A percentile compares a stretch with the other conserved stretches of the same genome.
Conservation (phyloP, 2,797 vertebrate genomes). For the Vespertilio murinus region DNA sequence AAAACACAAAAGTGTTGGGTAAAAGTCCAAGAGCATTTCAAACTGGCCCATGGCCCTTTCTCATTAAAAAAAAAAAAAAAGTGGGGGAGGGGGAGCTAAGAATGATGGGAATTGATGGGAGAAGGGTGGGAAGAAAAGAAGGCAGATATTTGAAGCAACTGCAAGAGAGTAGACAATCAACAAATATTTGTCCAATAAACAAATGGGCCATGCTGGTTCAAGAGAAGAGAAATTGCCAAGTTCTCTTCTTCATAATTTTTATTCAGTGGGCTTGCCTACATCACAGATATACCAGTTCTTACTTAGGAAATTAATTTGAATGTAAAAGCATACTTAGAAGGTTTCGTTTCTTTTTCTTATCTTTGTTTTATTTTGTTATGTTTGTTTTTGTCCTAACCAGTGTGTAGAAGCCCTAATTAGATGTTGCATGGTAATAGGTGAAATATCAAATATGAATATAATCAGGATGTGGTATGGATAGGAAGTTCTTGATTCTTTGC, state of each 20-base stretch:
- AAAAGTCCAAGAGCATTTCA: conserved; percentile 52
- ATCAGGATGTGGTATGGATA: background rate
- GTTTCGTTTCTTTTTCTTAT: background rate
- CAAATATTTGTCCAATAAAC: conserved; percentile 37
- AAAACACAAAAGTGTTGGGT: conserved; percentile 38
- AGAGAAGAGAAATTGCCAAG: background rate
- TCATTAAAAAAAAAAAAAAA: background rate
- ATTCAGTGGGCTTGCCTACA: background rate
- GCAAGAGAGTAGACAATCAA: background rate
- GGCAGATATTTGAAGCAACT: background rate
- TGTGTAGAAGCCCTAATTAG: background rate
- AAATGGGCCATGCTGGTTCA: background rate
- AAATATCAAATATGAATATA: conserved; percentile 14
- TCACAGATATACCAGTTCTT: background rate
- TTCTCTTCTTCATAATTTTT: conserved; percentile 22
- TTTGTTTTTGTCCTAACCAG: background rate
- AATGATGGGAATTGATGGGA: background rate
- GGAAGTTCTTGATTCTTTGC: conserved; percentile 7
- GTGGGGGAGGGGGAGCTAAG: background rate
- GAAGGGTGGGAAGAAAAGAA: background rate
- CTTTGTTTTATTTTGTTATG: background rate
- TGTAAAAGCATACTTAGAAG: conserved; percentile 14
- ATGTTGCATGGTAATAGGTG: background rate
- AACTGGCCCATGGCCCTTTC: background rate
- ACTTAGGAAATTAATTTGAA: conserved; percentile 27